Percentiles rank a stretch among this genome's conserved stretches.
Conservation (phyloP, 2,888 invertebrate genomes). For the Hydraecia micacea region DNA sequence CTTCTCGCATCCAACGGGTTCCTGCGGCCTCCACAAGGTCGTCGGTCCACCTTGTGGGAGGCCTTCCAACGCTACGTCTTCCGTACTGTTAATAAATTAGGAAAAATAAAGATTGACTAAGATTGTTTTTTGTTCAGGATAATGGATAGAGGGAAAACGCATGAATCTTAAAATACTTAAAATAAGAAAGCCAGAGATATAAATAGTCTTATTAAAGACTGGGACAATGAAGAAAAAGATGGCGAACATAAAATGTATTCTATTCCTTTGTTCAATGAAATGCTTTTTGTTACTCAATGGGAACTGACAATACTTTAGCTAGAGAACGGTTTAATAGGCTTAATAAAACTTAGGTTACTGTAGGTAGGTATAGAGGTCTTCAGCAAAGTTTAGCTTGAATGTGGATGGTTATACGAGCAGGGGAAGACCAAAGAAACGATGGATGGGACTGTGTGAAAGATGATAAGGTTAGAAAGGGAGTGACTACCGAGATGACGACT, state of each 20-base stretch:
- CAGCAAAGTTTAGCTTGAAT: too few species aligned
- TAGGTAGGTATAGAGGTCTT: not conserved
- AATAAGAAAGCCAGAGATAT: not conserved
- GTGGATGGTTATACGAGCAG: too few species aligned
- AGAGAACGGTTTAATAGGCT: not conserved
- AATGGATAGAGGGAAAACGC: not conserved
- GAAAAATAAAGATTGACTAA: not conserved
- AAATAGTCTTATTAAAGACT: too few species aligned
- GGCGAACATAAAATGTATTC: not conserved
- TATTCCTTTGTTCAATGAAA: not conserved
- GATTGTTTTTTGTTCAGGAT: not conserved
- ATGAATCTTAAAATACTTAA: not conserved
- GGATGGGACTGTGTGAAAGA: too few species aligned
- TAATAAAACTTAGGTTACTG: slow-evolving; percentile 1
- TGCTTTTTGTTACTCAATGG: not conserved
- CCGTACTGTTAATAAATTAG: not conserved
- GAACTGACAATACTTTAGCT: not conserved
- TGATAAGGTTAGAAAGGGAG: too few species aligned
- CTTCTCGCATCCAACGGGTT: too few species aligned
- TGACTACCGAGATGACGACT: too few species aligned
- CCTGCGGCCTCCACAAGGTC: too few species aligned
- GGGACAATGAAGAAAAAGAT: not conserved
- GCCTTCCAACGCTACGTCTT: too few species aligned
- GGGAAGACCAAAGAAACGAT: too few species aligned
- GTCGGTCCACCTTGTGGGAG: too few species aligned